Evolutionary conservation across 2,797 vertebrate genomes (phyloP).

Genomic region (Anguilla obscura): DNA sequence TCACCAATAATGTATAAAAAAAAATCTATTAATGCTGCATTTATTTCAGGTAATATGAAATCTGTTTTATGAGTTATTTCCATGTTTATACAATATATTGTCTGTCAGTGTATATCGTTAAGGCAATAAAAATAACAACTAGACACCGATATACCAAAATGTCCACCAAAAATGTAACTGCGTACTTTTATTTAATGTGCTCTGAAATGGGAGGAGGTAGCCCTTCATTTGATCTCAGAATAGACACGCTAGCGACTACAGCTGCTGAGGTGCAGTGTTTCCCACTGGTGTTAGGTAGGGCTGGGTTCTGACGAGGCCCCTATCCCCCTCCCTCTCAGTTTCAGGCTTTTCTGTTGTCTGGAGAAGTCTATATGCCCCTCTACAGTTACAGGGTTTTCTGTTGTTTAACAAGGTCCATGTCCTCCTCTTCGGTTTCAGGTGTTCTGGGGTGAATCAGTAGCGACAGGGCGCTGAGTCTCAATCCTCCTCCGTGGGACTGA

Average conservation of each 20-base stretch:
- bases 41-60: background rate
- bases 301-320: background rate
- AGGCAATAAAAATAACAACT: background rate
- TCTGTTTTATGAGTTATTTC: background rate
- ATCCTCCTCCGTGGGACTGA: slow-evolving; percentile 10
- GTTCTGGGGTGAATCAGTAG: slow-evolving; percentile 20
- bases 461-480: background rate
- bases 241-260: background rate
- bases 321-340: background rate
- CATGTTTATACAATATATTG: background rate
- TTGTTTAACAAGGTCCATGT: background rate
- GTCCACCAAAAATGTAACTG: background rate
- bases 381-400: background rate
- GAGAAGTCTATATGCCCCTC: background rate
- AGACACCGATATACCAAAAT: background rate
- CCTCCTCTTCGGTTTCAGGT: slow-evolving; percentile 15
- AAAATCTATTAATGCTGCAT: background rate
- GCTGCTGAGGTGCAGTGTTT: background rate
- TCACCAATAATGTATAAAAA: background rate
- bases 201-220: background rate
- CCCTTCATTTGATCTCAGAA: background rate
- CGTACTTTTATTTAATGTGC: background rate
- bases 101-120: background rate
- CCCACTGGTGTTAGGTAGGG: background rate
- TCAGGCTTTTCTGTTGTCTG: background rate